phyloP scores from a whole-genome alignment of 1,140 invertebrate species.

The Drosophila setifemur region DNA sequence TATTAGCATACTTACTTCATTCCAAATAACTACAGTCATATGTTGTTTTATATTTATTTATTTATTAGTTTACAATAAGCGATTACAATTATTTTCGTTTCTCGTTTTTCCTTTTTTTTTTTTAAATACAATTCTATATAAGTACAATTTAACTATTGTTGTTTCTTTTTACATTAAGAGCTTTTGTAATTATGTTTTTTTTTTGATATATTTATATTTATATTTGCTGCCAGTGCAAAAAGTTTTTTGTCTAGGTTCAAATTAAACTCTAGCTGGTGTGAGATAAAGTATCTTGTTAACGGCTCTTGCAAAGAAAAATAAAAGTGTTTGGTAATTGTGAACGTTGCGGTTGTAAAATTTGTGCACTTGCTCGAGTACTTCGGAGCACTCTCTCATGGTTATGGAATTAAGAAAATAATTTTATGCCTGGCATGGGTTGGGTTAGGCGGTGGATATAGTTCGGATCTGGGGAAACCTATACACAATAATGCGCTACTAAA shows the following conservation, averaged over 20 bases:
- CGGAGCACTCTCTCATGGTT: neutral
- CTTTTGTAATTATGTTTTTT: neutral
- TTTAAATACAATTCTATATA: constrained; percentile 74
- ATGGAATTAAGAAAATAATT: constrained; percentile 69
- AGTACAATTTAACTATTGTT: constrained; percentile 82
- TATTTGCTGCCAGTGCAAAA: constrained; percentile 82
- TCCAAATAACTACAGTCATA: neutral
- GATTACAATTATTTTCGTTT: constrained; percentile 74
- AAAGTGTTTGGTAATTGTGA: constrained; percentile 66
- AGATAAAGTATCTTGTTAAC: constrained; percentile 7
- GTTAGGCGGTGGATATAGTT: constrained; percentile 1
- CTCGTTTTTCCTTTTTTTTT: constrained; percentile 13
- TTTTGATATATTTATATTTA: constrained; percentile 28
- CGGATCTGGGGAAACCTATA: constrained; percentile 53
- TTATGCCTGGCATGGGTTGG: constrained; percentile 62
- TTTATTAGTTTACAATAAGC: constrained; percentile 82
- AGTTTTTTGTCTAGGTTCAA: constrained; percentile 48
- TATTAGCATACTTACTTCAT: too few species aligned
- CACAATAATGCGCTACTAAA: constrained; percentile 69
- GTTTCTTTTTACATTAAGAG: constrained; percentile 71
- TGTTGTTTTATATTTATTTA: constrained; percentile 75
- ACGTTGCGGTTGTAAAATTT: constrained; percentile 47
- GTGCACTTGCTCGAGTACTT: constrained; percentile 31
- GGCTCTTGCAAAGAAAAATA: constrained; percentile 67
- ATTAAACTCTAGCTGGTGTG: constrained; percentile 43